Evolutionary conservation across 2,113 vertebrate genomes (phyloP), one percentile per base, ranked within the genome.

Genomic region (Thunnus maccoyii): DNA sequence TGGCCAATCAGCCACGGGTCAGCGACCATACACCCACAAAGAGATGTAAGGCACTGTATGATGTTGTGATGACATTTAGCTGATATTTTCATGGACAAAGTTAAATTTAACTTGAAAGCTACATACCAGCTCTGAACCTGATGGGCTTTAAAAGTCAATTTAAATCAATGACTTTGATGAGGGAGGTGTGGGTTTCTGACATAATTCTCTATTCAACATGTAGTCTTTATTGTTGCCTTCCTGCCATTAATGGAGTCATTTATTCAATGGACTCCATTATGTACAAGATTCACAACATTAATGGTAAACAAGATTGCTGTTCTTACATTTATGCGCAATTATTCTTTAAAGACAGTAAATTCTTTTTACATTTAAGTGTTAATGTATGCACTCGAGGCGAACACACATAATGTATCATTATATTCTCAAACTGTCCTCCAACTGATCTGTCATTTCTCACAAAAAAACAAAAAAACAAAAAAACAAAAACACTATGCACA

Each of bases 61-160:
- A 76, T 83, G 69, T 78, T 84, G 57, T 62, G 67, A 87, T 93
- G 92, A 90, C 90, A 94, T 92, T 93, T 90, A 67, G 80, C 72
- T 79, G 90, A 78, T 89, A 91, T 89, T 90, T 90, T 85, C 84
- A 54, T 14, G 57, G 48, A 74, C 57, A 54, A 66, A 60, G 25
- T 58, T 78, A 36, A 83, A 80, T 86, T 82, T 52, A 60, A 9
- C 65, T 76, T 80, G 58, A 86, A 87, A 82, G 76, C 65, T 69
- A 16, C 46, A 30, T 44, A 11, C 17, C 44, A 48, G 54, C 64
- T 84, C 41, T 80, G 61, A 82, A 82, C 65, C 25, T 52, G 60
- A 87, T 54, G 11, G 50, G 18, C 32, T 82, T 57, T 61, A 27
- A 85, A 89, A 75, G 72, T 78, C 82, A 81, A 56, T 66, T 68